Evolutionary conservation across 2,797 vertebrate species (phyloP).

Genomic region (Poecile montanus): DNA sequence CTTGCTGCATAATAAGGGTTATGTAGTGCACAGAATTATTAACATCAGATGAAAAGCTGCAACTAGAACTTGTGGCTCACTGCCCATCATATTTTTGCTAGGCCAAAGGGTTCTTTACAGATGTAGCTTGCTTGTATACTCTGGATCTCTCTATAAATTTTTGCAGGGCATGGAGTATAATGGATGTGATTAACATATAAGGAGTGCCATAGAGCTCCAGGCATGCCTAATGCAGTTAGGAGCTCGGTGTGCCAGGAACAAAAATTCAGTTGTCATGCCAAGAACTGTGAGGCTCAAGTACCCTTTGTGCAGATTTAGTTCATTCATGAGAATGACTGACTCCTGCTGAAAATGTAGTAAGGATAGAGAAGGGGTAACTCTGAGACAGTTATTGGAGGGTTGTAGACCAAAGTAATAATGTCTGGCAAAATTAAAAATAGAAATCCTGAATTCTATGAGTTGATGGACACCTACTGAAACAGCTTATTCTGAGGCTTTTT

Average conservation of each 20-base stretch:
- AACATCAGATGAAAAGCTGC: slow-evolving; percentile 28
- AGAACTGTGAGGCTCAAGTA: neutral
- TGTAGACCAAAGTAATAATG: neutral
- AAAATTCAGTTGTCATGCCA: neutral
- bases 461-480: neutral
- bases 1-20: slow-evolving; percentile 55
- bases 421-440: neutral
- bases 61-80: slow-evolving; percentile 40
- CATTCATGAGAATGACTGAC: neutral
- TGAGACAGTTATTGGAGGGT: neutral
- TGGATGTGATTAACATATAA: neutral
- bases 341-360: neutral
- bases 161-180: neutral
- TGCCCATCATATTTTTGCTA: slow-evolving; percentile 41
- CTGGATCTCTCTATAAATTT: neutral
- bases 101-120: slow-evolving; percentile 34
- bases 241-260: neutral
- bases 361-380: neutral
- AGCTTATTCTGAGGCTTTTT: neutral
- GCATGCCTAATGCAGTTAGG: neutral
- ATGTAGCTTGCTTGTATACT: slow-evolving; percentile 22
- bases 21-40: slow-evolving; percentile 40
- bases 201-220: neutral
- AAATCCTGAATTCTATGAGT: neutral
- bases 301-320: neutral